Evolutionary conservation across 35 echinoderm and acorn worm species (phyloP).

Genomic region (Hemicentrotus pulcherrimus): DNA sequence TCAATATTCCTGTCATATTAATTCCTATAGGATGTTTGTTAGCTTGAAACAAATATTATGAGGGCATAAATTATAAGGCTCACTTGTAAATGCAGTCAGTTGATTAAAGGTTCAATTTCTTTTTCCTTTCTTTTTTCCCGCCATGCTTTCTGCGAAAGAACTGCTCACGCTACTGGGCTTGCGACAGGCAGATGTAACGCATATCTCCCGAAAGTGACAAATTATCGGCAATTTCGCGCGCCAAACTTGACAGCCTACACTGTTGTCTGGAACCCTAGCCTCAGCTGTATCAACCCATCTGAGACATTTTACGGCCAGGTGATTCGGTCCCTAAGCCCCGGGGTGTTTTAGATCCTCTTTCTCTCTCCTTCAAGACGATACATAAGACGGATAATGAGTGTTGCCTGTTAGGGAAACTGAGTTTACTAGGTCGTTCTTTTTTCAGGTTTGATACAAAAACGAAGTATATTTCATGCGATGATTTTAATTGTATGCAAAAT

Average conservation of each 20-base stretch:
- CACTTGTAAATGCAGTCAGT: background rate
- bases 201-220: constrained; percentile 11
- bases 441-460: background rate
- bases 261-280: background rate
- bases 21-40: background rate
- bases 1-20: too few species aligned
- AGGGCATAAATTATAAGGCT: background rate
- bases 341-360: background rate
- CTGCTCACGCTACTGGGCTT: background rate
- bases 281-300: constrained; percentile 16
- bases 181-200: constrained; percentile 15
- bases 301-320: constrained; percentile 15
- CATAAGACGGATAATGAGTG: background rate
- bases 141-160: background rate
- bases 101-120: background rate
- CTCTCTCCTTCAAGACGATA: too few species aligned
- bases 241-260: background rate
- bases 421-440: background rate
- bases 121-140: background rate
- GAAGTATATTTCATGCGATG: background rate
- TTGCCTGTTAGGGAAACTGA: background rate
- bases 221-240: constrained; percentile 9
- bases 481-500: background rate
- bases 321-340: background rate
- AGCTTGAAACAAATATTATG: background rate